These are phyloP conservation scores for Lophotriccus pileatus DNA, from an alignment of 2,797 vertebrate species.

Conservation along the genomic window DNA sequence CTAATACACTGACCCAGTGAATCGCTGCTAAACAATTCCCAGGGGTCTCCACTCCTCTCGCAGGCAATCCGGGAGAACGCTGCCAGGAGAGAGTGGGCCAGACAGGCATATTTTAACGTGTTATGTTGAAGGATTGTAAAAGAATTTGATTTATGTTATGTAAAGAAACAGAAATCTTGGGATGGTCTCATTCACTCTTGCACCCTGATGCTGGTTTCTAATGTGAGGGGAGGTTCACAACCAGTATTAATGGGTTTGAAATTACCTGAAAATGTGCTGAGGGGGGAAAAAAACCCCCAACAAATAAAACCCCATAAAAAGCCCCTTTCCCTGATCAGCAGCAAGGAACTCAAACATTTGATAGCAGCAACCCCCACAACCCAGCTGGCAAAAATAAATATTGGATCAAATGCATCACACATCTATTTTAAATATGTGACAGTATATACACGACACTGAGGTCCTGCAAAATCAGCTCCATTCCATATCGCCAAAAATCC, in stretches of 20 bases:
- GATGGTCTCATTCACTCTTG: neutral
- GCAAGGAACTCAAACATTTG: neutral
- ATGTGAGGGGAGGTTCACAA: neutral
- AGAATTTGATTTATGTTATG: conserved; percentile 66
- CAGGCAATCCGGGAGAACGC: conserved; percentile 62
- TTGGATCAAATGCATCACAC: neutral
- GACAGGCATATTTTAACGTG: conserved; percentile 38
- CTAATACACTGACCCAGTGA: conserved; percentile 85
- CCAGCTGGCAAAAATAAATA: conserved; percentile 3
- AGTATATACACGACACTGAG: neutral
- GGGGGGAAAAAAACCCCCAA: neutral
- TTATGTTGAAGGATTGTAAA: conserved; percentile 52
- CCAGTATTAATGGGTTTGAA: neutral
- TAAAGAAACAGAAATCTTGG: conserved; percentile 48
- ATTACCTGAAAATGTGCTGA: neutral
- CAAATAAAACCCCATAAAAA: neutral
- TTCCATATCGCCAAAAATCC: neutral
- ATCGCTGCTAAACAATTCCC: conserved; percentile 89
- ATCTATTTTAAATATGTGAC: neutral
- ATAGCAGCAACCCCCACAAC: neutral
- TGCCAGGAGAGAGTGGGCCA: neutral
- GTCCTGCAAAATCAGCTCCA: neutral
- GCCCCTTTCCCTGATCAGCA: neutral
- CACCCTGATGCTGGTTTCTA: fast-evolving
- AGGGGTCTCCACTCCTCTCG: conserved; percentile 51